Conservation (phyloP, 1,140 invertebrate genomes). For the Aphis gossypii region DNA sequence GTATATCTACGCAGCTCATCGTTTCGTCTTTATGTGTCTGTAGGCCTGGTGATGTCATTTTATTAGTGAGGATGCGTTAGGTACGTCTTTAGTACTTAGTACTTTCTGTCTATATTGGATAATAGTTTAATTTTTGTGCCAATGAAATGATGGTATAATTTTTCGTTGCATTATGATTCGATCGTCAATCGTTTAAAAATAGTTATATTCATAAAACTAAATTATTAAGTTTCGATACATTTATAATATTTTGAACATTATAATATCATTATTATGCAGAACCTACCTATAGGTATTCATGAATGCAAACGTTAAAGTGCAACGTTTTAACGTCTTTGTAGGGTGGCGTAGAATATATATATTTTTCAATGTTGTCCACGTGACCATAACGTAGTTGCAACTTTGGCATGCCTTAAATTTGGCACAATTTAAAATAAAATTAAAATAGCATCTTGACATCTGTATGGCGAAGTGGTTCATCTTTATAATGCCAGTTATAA, state of each 20-base stretch:
- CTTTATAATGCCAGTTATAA: neutral
- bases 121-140: neutral
- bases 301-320: neutral
- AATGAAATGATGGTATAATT: neutral
- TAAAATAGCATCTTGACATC: neutral
- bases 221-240: neutral
- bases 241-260: neutral
- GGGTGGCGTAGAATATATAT: neutral
- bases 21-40: no score
- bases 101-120: no score
- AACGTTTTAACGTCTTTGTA: neutral
- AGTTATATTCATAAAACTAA: neutral
- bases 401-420: neutral
- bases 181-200: neutral
- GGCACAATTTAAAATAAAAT: neutral
- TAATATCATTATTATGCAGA: neutral
- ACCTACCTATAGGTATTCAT: neutral
- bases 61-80: no score
- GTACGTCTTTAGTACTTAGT: no score
- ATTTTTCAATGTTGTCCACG: neutral
- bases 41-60: no score
- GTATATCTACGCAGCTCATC: no score
- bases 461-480: neutral
- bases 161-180: neutral
- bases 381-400: neutral